Evolutionary conservation across 2,888 invertebrate species (phyloP).

Genomic region (Gymnosoma rotundatum): DNA sequence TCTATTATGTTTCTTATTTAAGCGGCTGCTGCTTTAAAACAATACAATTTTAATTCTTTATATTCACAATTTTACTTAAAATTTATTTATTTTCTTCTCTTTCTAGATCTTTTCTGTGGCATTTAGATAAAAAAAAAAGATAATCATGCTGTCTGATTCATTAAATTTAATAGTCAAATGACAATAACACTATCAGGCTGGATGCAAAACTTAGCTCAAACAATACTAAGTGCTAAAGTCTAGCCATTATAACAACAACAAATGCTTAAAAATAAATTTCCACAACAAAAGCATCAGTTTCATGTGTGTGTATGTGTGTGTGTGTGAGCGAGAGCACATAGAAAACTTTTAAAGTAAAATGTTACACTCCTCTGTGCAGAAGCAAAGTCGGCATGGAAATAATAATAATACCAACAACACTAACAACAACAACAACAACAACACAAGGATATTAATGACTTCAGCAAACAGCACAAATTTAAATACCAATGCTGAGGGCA

Average conservation of each 20-base stretch:
- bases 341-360: constrained; percentile 62
- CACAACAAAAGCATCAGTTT: constrained; percentile 22
- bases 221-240: constrained; percentile 39
- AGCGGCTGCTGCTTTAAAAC: neutral
- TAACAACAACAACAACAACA: constrained; percentile 31
- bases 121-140: constrained; percentile 33
- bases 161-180: constrained; percentile 61
- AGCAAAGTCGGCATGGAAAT: constrained; percentile 60
- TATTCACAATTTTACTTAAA: constrained; percentile 35
- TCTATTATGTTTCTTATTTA: constrained; percentile 4
- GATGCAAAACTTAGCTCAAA: constrained; percentile 39
- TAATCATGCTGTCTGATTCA: constrained; percentile 48
- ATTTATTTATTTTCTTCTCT: constrained; percentile 30
- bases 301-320: neutral
- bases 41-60: constrained; percentile 18
- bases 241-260: constrained; percentile 42
- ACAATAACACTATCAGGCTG: constrained; percentile 64
- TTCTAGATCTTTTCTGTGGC: constrained; percentile 53
- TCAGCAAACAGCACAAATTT: constrained; percentile 54
- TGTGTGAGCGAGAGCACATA: neutral
- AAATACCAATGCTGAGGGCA: constrained; percentile 46
- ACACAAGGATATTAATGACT: constrained; percentile 54
- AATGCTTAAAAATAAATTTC: constrained; percentile 16
- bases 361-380: constrained; percentile 70
- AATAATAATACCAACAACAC: constrained; percentile 31